Percentiles rank a stretch among this genome's conserved stretches.
These are phyloP conservation scores for Ophioninae sp. DNA, from an alignment of 2,888 invertebrate species.

Conservation along the genomic window DNA sequence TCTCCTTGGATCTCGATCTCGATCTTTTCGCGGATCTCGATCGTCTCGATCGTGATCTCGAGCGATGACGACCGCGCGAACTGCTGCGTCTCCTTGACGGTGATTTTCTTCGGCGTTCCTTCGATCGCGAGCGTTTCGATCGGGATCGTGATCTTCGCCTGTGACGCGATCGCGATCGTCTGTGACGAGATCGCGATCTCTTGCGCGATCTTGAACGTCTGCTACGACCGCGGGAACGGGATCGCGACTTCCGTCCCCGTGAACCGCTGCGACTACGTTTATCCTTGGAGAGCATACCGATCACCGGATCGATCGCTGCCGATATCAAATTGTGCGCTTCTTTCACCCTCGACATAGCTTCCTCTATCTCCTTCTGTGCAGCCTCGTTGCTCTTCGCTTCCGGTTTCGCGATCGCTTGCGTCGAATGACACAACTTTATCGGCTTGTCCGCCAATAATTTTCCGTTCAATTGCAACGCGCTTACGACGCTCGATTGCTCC, in stretches of 20 bases:
- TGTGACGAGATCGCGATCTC: slow-evolving; percentile 78
- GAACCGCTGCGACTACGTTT: slow-evolving; percentile 85
- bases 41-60: slow-evolving; percentile 80
- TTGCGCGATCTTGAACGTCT: slow-evolving; percentile 80
- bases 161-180: slow-evolving; percentile 83
- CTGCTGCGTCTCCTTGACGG: slow-evolving; percentile 77
- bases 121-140: slow-evolving; percentile 78
- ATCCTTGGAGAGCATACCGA: slow-evolving; percentile 92
- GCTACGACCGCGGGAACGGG: slow-evolving; percentile 77
- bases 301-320: slow-evolving; percentile 95
- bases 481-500: slow-evolving; percentile 93
- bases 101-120: slow-evolving; percentile 77
- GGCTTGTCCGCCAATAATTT: slow-evolving; percentile 88
- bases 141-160: slow-evolving; percentile 84
- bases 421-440: slow-evolving; percentile 93
- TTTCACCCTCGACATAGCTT: slow-evolving; percentile 97
- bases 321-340: slow-evolving; percentile 97
- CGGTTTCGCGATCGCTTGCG: slow-evolving; percentile 94
- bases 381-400: slow-evolving; percentile 98
- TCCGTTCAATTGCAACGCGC: slow-evolving; percentile 93
- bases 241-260: slow-evolving; percentile 80
- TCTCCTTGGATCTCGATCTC: slow-evolving; percentile 78
- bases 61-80: slow-evolving; percentile 79
- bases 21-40: slow-evolving; percentile 78
- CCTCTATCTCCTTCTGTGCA: slow-evolving; percentile 97